Conservation (phyloP, 2,797 vertebrate genomes). For the Siniperca obscura region DNA sequence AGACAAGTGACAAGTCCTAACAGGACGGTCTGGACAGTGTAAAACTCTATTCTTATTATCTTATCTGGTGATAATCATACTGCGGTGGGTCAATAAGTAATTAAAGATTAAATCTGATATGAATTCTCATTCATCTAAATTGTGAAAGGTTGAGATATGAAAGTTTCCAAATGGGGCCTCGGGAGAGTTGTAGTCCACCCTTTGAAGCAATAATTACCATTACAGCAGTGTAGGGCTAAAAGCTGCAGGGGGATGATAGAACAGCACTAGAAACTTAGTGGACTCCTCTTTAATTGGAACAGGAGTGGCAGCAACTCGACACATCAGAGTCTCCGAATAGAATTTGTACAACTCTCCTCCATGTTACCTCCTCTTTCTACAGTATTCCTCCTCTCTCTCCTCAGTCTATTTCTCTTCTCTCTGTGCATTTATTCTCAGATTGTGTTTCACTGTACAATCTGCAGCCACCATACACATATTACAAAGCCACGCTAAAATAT, state of each 20-base stretch:
- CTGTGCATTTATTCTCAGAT: conserved; percentile 5
- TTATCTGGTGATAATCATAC: conserved; percentile 57
- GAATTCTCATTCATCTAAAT: conserved; percentile 82
- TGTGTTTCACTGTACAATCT: conserved; percentile 14
- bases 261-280: conserved; percentile 60
- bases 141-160: conserved; percentile 78
- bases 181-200: conserved; percentile 76
- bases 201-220: conserved; percentile 85
- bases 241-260: conserved; percentile 70
- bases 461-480: conserved; percentile 25
- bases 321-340: conserved; percentile 53
- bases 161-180: conserved; percentile 80
- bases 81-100: conserved; percentile 75
- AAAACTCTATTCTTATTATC: conserved; percentile 40
- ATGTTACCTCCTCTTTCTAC: conserved; percentile 34
- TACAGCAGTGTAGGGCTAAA: conserved; percentile 57
- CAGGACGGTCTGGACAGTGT: conserved; percentile 19
- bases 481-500: conserved; percentile 40
- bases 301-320: conserved; percentile 57
- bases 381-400: conserved; percentile 18
- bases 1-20: conserved; percentile 23
- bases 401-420: background rate
- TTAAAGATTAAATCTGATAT: conserved; percentile 83
- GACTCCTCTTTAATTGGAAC: conserved; percentile 78
- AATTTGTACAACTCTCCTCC: conserved; percentile 42